Percentiles rank a stretch among this genome's conserved stretches.
Evolutionary conservation across 2,113 vertebrate genomes (phyloP).

Genomic region (Scatophagus argus): DNA sequence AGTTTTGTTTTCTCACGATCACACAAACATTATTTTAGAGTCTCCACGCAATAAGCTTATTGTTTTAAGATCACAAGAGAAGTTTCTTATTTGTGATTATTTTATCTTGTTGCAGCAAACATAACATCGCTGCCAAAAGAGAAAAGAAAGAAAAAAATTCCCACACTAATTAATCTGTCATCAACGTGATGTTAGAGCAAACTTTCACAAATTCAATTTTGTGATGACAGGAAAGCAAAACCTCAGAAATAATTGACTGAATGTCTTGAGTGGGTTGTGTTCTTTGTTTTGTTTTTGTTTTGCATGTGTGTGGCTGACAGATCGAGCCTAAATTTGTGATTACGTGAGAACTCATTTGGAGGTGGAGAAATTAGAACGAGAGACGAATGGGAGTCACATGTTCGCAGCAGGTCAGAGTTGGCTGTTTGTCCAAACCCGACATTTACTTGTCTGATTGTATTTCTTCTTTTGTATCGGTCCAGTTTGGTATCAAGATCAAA

Average conservation of each 20-base stretch:
- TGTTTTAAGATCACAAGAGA: conserved; percentile 12
- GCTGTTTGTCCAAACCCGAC: not conserved
- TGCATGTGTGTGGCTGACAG: conserved; percentile 12
- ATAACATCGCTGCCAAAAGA: conserved; percentile 6
- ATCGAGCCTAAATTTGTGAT: not conserved
- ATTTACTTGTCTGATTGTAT: conserved; percentile 24
- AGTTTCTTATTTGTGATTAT: not conserved
- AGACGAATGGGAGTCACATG: not conserved
- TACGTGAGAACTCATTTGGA: not conserved
- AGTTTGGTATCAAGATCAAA: conserved; percentile 56
- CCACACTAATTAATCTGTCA: conserved; percentile 20
- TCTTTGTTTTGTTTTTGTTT: too few relatives aligned
- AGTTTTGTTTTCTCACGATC: conserved; percentile 21
- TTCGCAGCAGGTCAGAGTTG: conserved; percentile 34
- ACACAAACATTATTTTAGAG: not conserved
- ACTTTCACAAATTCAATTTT: conserved; percentile 7
- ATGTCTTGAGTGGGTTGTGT: conserved; percentile 20
- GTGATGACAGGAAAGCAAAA: conserved; percentile 37
- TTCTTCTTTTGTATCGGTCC: conserved; percentile 30
- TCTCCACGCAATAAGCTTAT: conserved; percentile 9
- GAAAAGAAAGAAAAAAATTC: not conserved
- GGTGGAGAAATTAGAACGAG: not conserved
- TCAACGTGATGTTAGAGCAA: conserved; percentile 9
- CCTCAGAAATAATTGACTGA: conserved; percentile 40
- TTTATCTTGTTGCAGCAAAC: conserved; percentile 16